Conservation (phyloP, 2,888 invertebrate species). For the Drosophila picticornis region DNA sequence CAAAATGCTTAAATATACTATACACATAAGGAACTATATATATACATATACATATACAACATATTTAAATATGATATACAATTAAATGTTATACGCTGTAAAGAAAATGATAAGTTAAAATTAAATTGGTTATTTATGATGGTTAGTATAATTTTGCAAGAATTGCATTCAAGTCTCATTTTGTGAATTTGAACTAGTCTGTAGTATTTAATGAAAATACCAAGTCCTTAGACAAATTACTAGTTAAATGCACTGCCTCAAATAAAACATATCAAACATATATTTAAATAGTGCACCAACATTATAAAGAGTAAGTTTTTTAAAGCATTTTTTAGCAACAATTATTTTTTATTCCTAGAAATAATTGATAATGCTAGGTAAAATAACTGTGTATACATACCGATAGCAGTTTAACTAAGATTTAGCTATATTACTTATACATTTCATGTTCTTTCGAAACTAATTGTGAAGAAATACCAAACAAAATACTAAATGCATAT, state of each 20-base stretch:
- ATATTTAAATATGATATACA: constrained; percentile 24
- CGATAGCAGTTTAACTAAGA: constrained; percentile 39
- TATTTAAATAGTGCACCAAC: constrained; percentile 47
- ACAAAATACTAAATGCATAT: constrained; percentile 56
- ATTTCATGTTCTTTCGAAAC: constrained; percentile 63
- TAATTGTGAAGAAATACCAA: constrained; percentile 47
- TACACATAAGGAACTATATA: constrained; percentile 34
- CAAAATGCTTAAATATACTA: constrained; percentile 34
- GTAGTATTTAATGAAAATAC: constrained; percentile 23
- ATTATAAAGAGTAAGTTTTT: constrained; percentile 56
- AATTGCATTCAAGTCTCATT: constrained; percentile 29
- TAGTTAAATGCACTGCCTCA: constrained; percentile 76
- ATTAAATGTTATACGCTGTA: constrained; percentile 20
- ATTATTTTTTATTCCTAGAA: constrained; percentile 63
- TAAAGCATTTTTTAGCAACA: constrained; percentile 70
- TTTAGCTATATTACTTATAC: constrained; percentile 45
- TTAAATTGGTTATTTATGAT: constrained; percentile 24
- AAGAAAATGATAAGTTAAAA: constrained; percentile 13
- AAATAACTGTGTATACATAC: constrained; percentile 48
- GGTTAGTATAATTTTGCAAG: constrained; percentile 29
- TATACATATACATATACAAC: neutral
- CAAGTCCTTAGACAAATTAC: constrained; percentile 67
- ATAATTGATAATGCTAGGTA: constrained; percentile 29
- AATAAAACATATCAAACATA: constrained; percentile 29
- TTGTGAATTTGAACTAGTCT: constrained; percentile 30